These are phyloP conservation scores for Chlorospingus flavigularis DNA, from an alignment of 2,797 vertebrate species.

Conservation along the genomic window DNA sequence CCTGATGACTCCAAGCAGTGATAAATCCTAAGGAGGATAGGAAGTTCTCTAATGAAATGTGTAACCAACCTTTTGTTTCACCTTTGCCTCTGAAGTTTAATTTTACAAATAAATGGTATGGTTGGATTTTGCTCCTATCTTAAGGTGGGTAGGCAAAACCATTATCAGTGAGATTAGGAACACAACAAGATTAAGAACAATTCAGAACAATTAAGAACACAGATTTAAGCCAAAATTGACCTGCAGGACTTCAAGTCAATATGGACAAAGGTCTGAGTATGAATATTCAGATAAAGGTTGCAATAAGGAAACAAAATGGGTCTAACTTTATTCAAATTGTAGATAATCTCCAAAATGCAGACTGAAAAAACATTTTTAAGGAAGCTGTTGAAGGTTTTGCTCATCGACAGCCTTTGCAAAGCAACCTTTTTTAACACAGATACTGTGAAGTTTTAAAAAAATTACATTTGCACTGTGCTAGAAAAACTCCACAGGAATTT, in stretches of 20 bases:
- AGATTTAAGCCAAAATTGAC: not conserved
- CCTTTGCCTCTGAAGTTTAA: not conserved
- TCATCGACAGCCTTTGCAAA: not conserved
- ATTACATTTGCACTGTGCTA: not conserved
- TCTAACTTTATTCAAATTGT: not conserved
- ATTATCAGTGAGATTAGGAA: not conserved
- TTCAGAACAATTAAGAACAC: not conserved
- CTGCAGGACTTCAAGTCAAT: not conserved
- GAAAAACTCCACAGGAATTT: not conserved
- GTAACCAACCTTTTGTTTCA: not conserved
- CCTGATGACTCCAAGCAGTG: not conserved
- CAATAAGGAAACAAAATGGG: not conserved
- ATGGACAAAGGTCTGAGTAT: not conserved
- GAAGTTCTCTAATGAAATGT: not conserved
- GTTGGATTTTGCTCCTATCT: not conserved
- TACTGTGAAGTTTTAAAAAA: not conserved
- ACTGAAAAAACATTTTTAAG: not conserved
- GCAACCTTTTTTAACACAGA: not conserved
- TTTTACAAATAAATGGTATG: not conserved
- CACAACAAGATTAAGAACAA: not conserved
- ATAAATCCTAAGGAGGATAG: not conserved
- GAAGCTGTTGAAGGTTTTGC: not conserved
- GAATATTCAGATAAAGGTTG: not conserved
- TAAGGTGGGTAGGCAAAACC: not conserved
- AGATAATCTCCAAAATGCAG: not conserved